These are phyloP conservation scores for Xestia sexstrigata DNA, from an alignment of 2,888 invertebrate species.

Conservation along the genomic window DNA sequence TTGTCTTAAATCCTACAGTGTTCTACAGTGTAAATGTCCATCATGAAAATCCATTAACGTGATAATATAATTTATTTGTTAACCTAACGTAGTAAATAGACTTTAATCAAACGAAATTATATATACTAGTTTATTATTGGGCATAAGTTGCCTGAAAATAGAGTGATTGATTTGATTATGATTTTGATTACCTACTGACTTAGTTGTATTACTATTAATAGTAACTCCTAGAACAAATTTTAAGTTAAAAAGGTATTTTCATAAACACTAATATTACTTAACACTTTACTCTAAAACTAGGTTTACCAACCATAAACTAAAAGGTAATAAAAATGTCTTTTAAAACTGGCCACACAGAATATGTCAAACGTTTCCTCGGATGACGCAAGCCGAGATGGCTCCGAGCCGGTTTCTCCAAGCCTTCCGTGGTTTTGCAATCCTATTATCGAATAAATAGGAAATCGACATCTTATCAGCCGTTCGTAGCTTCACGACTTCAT, in stretches of 20 bases:
- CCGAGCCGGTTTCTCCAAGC: slow-evolving; percentile 73
- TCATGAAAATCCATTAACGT: neutral
- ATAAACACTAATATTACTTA: neutral
- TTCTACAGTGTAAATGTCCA: no score
- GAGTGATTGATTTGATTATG: no score
- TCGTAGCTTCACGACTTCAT: slow-evolving; percentile 38
- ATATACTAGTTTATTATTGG: no score
- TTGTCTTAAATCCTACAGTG: neutral
- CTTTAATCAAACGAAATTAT: no score
- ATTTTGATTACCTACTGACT: no score
- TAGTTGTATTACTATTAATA: neutral
- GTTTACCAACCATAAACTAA: neutral
- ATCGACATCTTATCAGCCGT: slow-evolving; percentile 65
- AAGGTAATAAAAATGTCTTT: slow-evolving; percentile 23
- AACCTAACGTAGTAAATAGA: no score
- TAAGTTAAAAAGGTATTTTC: neutral
- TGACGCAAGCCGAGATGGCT: slow-evolving; percentile 70
- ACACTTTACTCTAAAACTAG: neutral
- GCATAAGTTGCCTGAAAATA: no score
- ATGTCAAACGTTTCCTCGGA: slow-evolving; percentile 71
- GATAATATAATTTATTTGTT: no score
- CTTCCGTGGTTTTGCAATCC: slow-evolving; percentile 80
- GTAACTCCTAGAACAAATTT: no score
- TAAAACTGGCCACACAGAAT: slow-evolving; percentile 53
- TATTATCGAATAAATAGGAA: slow-evolving; percentile 72